Percentiles rank a stretch among this genome's conserved stretches.
phyloP scores from a whole-genome alignment of 2,113 vertebrate genomes.

The Hyaena hyaena region DNA sequence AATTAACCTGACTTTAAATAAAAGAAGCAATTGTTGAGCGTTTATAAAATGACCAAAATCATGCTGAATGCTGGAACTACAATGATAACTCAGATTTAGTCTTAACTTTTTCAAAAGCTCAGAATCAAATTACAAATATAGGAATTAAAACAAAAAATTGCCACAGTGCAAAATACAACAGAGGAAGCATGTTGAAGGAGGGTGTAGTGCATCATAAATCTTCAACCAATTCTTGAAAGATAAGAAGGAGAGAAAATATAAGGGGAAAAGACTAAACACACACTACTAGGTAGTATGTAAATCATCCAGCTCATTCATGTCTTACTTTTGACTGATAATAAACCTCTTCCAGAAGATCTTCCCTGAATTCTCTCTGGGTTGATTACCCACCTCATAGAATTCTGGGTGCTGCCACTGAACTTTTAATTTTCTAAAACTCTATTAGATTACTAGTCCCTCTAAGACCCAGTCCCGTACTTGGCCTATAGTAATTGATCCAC shows the following conservation, averaged over 20 bases:
- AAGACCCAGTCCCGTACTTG: background rate
- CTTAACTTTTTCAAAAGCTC: conserved; percentile 28
- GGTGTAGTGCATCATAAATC: background rate
- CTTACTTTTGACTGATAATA: background rate
- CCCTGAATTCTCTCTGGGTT: background rate
- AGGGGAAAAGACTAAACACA: background rate
- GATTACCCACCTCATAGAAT: background rate
- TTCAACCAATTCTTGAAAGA: background rate
- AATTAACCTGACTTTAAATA: conserved; percentile 31
- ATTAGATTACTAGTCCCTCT: background rate
- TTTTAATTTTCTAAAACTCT: background rate
- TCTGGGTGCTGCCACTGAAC: background rate
- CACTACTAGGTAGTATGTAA: background rate
- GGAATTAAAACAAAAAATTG: background rate
- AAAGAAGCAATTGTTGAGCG: conserved; percentile 44
- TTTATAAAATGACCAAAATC: conserved; percentile 26
- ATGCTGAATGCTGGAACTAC: background rate
- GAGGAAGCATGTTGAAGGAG: background rate
- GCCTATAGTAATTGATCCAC: background rate
- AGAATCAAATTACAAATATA: background rate
- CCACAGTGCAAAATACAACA: background rate
- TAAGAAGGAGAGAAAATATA: background rate
- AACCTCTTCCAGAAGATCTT: background rate
- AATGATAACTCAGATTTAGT: background rate
- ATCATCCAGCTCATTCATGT: background rate